These are phyloP conservation scores for Talpa occidentalis DNA, from an alignment of 2,113 vertebrate genomes.

Conservation along the genomic window DNA sequence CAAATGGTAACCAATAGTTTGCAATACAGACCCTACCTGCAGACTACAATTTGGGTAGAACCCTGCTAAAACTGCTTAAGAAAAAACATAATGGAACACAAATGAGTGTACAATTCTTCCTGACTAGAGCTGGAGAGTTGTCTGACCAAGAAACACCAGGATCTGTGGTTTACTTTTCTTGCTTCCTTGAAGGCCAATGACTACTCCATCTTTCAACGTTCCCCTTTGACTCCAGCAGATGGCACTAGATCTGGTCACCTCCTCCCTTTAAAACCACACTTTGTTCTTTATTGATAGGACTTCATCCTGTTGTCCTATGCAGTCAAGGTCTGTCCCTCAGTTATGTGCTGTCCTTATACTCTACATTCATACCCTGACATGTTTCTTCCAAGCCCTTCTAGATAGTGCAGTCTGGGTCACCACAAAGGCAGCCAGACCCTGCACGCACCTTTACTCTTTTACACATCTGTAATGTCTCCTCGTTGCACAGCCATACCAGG, in stretches of 20 bases:
- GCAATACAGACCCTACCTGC: neutral
- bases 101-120: neutral
- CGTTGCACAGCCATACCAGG: rapidly evolving
- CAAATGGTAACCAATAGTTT: neutral
- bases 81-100: neutral
- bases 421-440: neutral
- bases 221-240: neutral
- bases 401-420: neutral
- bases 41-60: neutral
- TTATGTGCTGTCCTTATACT: rapidly evolving
- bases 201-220: neutral
- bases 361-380: neutral
- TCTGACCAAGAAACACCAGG: neutral
- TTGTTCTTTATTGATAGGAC: neutral
- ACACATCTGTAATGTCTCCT: rapidly evolving
- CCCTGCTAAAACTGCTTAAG: neutral
- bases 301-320: neutral
- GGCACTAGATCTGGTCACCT: neutral
- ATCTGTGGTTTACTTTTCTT: neutral
- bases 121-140: too few species aligned
- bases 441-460: neutral
- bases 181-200: neutral
- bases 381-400: neutral
- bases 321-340: neutral
- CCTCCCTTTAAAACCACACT: neutral